Evolutionary conservation across 2,888 invertebrate genomes (phyloP).

Genomic region (Eudemis profundana): DNA sequence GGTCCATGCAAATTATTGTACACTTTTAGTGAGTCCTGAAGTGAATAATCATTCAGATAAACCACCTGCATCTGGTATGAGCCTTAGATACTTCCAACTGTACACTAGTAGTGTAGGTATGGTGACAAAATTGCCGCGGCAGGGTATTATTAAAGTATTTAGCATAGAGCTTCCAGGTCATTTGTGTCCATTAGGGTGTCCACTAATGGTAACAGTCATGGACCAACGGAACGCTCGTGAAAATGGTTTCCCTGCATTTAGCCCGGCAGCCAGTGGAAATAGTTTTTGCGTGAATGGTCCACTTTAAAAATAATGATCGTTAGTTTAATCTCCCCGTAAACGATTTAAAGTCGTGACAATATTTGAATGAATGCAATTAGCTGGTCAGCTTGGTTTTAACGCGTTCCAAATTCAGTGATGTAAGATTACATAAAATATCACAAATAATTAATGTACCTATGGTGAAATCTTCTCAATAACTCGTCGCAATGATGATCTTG

Average conservation of each 20-base stretch:
- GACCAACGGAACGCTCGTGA: slow-evolving; percentile 64
- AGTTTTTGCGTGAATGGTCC: slow-evolving; percentile 43
- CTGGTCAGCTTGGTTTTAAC: no score
- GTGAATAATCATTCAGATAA: no score
- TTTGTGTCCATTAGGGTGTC: slow-evolving; percentile 79
- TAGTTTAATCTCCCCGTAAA: slow-evolving; percentile 22
- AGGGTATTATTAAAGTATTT: slow-evolving; percentile 51
- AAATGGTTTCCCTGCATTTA: slow-evolving; percentile 67
- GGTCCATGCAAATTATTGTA: no score
- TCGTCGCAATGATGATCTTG: no score
- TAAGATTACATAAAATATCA: no score
- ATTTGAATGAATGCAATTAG: not conserved
- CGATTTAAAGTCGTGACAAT: slow-evolving; percentile 10
- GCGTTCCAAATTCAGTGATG: no score
- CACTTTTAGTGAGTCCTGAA: no score
- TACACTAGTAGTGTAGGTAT: not conserved
- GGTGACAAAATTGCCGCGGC: slow-evolving; percentile 29
- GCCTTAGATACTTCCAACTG: no score
- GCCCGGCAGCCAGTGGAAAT: slow-evolving; percentile 57
- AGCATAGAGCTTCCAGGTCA: slow-evolving; percentile 62
- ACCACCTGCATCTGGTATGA: no score
- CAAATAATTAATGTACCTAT: no score
- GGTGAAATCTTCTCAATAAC: no score
- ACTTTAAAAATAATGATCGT: slow-evolving; percentile 37
- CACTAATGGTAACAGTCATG: slow-evolving; percentile 73